phyloP scores from a whole-genome alignment of 2,113 vertebrate species.

The Rhinolophus sinicus region DNA sequence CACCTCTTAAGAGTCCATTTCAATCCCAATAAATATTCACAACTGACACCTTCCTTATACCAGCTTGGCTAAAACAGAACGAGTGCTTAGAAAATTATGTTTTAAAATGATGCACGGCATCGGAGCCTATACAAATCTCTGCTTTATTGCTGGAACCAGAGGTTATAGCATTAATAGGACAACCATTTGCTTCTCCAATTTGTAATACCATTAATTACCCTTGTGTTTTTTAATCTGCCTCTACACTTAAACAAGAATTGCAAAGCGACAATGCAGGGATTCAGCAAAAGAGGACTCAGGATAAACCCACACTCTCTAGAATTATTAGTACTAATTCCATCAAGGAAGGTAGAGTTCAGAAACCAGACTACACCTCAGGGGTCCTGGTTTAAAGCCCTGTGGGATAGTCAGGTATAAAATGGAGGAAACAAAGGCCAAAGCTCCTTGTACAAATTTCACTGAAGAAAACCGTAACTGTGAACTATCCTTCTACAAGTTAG shows the following conservation, averaged over 20 bases:
- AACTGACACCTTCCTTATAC: constrained; percentile 52
- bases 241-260: neutral
- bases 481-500: constrained; percentile 2
- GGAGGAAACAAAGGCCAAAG: neutral
- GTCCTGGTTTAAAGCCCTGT: neutral
- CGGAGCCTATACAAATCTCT: constrained; percentile 28
- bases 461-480: neutral
- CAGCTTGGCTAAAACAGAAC: constrained; percentile 53
- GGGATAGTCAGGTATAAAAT: neutral
- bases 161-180: constrained; percentile 28
- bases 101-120: constrained; percentile 33
- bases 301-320: neutral
- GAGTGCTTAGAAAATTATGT: constrained; percentile 36
- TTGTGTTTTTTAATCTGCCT: constrained; percentile 4
- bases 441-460: neutral
- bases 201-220: constrained; percentile 49
- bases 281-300: neutral
- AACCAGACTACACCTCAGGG: neutral
- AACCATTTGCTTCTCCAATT: constrained; percentile 38
- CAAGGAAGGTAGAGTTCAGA: neutral
- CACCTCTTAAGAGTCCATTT: constrained; percentile 61
- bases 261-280: neutral
- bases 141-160: constrained; percentile 18
- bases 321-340: neutral
- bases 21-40: constrained; percentile 71